Base-by-base conservation (phyloP, 2,888 invertebrate genomes). In the Epirrhoe tristata region DNA sequence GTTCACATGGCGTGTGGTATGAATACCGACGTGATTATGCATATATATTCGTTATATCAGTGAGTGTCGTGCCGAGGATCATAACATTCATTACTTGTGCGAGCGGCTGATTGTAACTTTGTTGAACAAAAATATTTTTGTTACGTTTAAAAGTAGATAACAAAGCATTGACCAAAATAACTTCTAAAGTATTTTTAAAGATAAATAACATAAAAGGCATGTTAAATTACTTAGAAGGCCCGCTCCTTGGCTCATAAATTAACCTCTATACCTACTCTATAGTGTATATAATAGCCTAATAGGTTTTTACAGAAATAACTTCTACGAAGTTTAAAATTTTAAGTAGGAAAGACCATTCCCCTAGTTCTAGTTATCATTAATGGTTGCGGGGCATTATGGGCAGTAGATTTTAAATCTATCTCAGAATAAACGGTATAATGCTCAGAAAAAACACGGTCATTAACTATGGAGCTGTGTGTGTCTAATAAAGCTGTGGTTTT, bases 11-110 rank as follows among this genome's bases (percentile, higher is more conserved):
- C 16, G 48, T 58, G 58, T 48, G 31, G 46, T 46, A 48, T 46
- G 31, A 46, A 57, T 48, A 31, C 57, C 39, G 12, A 43, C 48
- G 58, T 58, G 58, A 8, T n/a, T 16, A 58, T 50, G 16, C 58
- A 58, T 58, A 48, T 1, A 5, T 12, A 43, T 43, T 10, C 12
- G 8, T 12, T 43, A 43, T 12, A 43, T 43, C 4, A 43, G 12
- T 7, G 34, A 12, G 39, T 43, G 12, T 10, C 12, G 39, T 10
- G 10, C 10, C 36, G 12, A 10, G 39, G 12, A 12, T 10, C 10
- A 5, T 12, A 12, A 43, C 12, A 4, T 43, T 16, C 6, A 6
- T 48, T 7, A 16, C 6, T 48, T 46, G 7, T 14, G 36, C 5
- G 6, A 36, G 36, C 10, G 5, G n/a, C 46, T 16, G 48, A 48